These are phyloP conservation scores for Phrynocephalus forsythii DNA, from an alignment of 2,797 vertebrate species.

Conservation along the genomic window DNA sequence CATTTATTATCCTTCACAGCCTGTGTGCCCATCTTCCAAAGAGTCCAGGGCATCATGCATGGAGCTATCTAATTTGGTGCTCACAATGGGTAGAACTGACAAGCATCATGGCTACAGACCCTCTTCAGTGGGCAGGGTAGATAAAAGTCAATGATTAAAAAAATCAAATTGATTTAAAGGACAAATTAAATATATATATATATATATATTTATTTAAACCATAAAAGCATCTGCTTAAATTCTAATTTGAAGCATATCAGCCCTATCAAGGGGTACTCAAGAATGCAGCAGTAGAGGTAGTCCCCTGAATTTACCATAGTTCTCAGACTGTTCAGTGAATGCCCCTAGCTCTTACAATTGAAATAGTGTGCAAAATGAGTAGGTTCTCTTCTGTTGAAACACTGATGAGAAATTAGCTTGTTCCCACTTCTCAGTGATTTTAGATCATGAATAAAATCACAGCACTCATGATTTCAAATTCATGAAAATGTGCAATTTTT, in stretches of 20 bases:
- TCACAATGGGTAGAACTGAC: not conserved
- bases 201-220: no score
- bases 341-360: not conserved
- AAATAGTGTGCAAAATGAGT: not conserved
- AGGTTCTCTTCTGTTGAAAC: not conserved
- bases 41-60: not conserved
- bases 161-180: no score
- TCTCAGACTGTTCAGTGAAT: not conserved
- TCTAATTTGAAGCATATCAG: no score
- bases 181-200: no score
- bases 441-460: not conserved
- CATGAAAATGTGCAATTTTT: not conserved
- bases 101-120: not conserved
- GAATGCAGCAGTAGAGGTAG: not conserved
- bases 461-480: not conserved
- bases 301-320: not conserved
- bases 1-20: conserved; percentile 8
- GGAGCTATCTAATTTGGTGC: not conserved
- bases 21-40: not conserved
- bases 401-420: not conserved
- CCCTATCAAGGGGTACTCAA: no score
- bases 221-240: no score
- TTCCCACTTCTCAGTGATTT: not conserved
- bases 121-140: no score
- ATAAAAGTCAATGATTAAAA: no score